Evolutionary conservation across 2,113 vertebrate species (phyloP).

Genomic region (Meles meles): DNA sequence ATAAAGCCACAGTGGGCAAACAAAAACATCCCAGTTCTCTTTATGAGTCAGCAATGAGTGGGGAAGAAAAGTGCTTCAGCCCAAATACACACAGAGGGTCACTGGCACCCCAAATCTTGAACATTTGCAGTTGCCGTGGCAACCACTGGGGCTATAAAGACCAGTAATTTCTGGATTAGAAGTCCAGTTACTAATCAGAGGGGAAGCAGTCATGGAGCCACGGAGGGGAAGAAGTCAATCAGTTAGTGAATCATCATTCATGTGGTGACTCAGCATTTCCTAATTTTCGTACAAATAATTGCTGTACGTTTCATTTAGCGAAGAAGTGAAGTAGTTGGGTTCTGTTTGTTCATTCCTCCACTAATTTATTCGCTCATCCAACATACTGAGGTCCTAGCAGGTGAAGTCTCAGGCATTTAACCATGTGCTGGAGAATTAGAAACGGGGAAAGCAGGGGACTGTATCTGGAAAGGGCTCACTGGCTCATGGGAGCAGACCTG

Average conservation of each 20-base stretch:
- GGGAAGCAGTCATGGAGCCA: neutral
- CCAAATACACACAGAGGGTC: neutral
- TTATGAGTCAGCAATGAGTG: constrained; percentile 45
- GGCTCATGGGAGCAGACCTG: too few relatives aligned
- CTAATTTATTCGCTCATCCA: neutral
- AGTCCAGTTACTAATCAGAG: neutral
- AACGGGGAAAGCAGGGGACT: neutral
- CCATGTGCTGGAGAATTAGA: neutral
- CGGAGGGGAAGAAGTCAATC: neutral
- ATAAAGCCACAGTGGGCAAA: constrained; percentile 36
- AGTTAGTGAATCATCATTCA: neutral
- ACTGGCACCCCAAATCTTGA: neutral
- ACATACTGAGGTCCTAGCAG: neutral
- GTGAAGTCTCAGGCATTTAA: neutral
- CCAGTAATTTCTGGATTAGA: neutral
- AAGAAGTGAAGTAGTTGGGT: neutral
- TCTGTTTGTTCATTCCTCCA: neutral
- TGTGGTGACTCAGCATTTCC: neutral
- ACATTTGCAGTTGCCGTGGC: neutral
- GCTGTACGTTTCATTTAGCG: neutral
- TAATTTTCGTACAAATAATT: neutral
- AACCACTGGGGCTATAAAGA: neutral
- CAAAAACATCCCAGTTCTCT: constrained; percentile 14
- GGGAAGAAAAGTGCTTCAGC: neutral
- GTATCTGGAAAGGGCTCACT: neutral